Conservation (phyloP, 2,113 vertebrate species). For the Castor canadensis region DNA sequence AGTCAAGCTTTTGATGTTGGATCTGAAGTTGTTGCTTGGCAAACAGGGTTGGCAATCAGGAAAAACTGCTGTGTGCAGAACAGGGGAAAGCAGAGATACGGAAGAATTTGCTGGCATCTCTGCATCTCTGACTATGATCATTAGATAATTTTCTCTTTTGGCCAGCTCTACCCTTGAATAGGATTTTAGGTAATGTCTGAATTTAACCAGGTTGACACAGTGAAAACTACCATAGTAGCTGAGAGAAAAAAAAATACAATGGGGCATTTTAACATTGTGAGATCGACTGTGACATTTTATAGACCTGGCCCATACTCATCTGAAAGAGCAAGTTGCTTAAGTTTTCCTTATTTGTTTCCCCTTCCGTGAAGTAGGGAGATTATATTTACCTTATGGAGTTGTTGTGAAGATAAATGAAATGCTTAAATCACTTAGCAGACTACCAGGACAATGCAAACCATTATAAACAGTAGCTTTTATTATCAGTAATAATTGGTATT, state of each 20-base stretch:
- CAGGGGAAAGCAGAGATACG: not conserved
- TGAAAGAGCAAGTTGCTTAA: constrained; percentile 13
- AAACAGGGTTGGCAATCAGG: not conserved
- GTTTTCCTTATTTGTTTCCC: not conserved
- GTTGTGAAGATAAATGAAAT: constrained; percentile 18
- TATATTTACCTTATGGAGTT: not conserved
- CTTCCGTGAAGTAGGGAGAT: not conserved
- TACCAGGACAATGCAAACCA: not conserved
- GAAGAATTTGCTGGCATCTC: not conserved
- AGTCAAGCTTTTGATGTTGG: not conserved
- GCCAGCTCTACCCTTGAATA: not conserved
- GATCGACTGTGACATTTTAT: not conserved
- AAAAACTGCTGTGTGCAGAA: not conserved
- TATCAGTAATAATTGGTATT: not conserved
- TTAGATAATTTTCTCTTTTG: not conserved
- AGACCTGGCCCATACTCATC: not conserved
- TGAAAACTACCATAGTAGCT: not conserved
- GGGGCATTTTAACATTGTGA: not conserved
- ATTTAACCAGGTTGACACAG: not conserved
- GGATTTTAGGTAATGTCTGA: constrained; percentile 36
- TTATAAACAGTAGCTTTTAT: not conserved
- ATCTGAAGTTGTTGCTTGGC: not conserved
- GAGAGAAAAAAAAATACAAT: not conserved
- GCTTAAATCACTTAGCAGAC: constrained; percentile 36
- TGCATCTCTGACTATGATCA: not conserved